These are phyloP conservation scores for Hestina assimilis DNA, from an alignment of 1,140 invertebrate genomes.

Conservation along the genomic window DNA sequence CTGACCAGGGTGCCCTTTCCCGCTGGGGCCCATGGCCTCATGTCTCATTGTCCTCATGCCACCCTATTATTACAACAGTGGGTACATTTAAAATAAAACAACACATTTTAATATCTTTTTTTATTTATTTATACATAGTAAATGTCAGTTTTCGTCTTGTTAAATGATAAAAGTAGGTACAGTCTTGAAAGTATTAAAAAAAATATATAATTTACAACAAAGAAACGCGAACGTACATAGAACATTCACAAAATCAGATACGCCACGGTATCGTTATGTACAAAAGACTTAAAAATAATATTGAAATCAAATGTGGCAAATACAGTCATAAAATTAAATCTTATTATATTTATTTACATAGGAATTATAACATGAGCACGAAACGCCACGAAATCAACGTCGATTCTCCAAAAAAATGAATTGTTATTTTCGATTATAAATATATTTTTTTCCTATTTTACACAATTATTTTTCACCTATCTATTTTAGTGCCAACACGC, in stretches of 20 bases:
- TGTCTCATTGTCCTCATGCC: no score
- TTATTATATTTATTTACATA: constrained; percentile 55
- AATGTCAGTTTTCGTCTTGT: constrained; percentile 62
- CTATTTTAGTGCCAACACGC: constrained; percentile 59
- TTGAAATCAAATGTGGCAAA: constrained; percentile 10
- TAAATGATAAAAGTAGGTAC: constrained; percentile 70
- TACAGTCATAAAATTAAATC: no score
- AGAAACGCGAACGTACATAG: constrained; percentile 28
- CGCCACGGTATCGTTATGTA: constrained; percentile 19
- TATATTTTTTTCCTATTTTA: constrained; percentile 54
- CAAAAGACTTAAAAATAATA: constrained; percentile 26
- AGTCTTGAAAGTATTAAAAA: constrained; percentile 74
- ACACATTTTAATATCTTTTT: constrained; percentile 54
- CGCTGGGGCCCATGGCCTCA: no score
- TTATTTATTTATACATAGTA: constrained; percentile 72
- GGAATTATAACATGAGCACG: constrained; percentile 53
- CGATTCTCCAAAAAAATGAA: constrained; percentile 11
- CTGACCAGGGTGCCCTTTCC: no score
- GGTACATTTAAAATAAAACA: constrained; percentile 49
- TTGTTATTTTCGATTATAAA: constrained; percentile 44
- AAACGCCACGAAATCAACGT: constrained; percentile 39
- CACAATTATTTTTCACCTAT: constrained; percentile 66
- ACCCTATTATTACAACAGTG: no score
- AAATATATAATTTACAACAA: constrained; percentile 68
- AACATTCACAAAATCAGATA: constrained; percentile 6